Base-by-base conservation (phyloP, 2,888 invertebrate species). In the Lepidocyrtinus sp. region DNA sequence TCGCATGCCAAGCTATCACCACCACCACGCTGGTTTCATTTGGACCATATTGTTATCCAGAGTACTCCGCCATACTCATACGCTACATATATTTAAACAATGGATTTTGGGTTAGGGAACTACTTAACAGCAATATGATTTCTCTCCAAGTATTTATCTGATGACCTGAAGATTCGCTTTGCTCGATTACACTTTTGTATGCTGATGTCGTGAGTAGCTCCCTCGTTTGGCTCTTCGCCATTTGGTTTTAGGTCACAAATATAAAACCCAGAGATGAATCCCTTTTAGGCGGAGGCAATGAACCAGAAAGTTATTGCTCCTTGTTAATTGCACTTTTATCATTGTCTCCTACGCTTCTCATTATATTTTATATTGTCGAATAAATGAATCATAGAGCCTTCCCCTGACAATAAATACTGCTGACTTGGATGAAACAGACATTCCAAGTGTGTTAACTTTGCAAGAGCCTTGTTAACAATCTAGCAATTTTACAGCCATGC, bases 241-340 rank as follows among this genome's bases (percentile, higher is more conserved):
- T 69, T 75, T 75, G 75, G 69, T 75, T 75, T 75, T 75, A 26
- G 75, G 75, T 75, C 75, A 75, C 50, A 75, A 46, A 69, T 2
- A n/a, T n/a, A n/a, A n/a, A n/a, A n/a, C n/a, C n/a, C n/a, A n/a
- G 50, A 75, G 75, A 75, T 68, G 68, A 67, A 75, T 75, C 68
- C 55, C 36, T 36, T 55, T 69, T 45, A 69, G 75, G 61, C 69
- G 69, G 69, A 46, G 69, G 75, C 75, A 75, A 75, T 75, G 75
- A 75, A 75, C 69, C 75, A 63, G n/a, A 69, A 75, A 75, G 75
- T 75, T 75, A 75, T 75, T 75, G 75, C 75, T 63, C 68, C 63
- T 75, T 75, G 75, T 75, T 75, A 75, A 75, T 75, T 75, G 75
- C 75, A 68, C 69, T 75, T 75, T 75, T 75, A 69, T 75, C 75